Evolutionary conservation across 2,113 vertebrate genomes (phyloP).

Genomic region (Haemorhous mexicanus): DNA sequence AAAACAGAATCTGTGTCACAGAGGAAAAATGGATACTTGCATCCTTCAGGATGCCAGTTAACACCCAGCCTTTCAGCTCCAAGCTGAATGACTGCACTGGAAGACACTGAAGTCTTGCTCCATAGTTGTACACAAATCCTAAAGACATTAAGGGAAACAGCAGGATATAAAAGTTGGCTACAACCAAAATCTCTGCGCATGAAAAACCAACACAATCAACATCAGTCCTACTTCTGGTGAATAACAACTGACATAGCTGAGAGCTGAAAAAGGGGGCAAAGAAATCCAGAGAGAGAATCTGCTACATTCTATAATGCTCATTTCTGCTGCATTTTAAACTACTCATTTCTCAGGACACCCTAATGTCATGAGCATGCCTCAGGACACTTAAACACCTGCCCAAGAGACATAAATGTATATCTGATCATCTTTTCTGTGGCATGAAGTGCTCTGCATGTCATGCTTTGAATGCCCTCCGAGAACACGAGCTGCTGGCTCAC

Average conservation of each 20-base stretch:
- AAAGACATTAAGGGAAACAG: background rate
- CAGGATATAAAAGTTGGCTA: background rate
- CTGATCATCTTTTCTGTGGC: background rate
- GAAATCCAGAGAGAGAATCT: background rate
- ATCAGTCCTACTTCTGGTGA: background rate
- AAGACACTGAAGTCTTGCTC: background rate
- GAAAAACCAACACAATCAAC: background rate
- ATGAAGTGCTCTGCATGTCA: accelerated
- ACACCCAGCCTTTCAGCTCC: background rate
- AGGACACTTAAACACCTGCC: background rate
- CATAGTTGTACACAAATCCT: background rate
- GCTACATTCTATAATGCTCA: background rate
- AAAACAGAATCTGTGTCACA: background rate
- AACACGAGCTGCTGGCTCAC: background rate
- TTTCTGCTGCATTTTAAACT: background rate
- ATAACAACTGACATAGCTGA: background rate
- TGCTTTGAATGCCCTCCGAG: background rate
- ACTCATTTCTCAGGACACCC: background rate
- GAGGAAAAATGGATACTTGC: background rate
- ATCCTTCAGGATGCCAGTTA: background rate
- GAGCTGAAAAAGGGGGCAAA: background rate
- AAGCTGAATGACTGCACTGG: background rate
- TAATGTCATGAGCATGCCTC: accelerated
- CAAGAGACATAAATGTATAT: background rate
- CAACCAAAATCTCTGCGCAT: background rate